Evolutionary conservation across 2,113 vertebrate species (phyloP).

Genomic region (Grammomys surdaster): DNA sequence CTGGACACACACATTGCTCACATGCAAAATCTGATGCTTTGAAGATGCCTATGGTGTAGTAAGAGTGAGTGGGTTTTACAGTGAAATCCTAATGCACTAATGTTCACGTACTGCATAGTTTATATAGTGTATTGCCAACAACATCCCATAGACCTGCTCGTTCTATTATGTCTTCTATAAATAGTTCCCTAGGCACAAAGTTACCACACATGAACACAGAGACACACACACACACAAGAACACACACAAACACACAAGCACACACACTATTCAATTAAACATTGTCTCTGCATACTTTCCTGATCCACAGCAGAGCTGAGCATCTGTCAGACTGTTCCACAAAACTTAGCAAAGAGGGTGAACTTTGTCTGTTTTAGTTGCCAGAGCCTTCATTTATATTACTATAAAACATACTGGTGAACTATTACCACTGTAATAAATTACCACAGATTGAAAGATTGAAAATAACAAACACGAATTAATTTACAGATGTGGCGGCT

Average conservation of each 20-base stretch:
- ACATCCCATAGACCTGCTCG: neutral
- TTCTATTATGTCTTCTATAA: neutral
- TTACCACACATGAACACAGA: neutral
- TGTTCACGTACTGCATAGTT: neutral
- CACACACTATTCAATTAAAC: neutral
- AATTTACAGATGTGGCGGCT: neutral
- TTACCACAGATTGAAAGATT: neutral
- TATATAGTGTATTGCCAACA: neutral
- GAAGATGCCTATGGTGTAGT: neutral
- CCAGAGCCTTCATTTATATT: neutral
- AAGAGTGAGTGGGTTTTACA: neutral
- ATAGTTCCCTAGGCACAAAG: constrained; percentile 46
- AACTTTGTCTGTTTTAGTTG: neutral
- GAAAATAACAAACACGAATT: neutral
- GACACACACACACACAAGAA: too few species aligned
- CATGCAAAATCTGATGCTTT: neutral
- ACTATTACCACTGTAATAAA: neutral
- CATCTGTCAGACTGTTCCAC: neutral
- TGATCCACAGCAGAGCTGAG: neutral
- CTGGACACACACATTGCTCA: neutral
- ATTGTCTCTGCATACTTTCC: neutral
- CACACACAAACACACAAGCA: neutral
- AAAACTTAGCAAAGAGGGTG: neutral
- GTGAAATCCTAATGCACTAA: neutral
- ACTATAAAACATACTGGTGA: neutral